A percentile compares a stretch with the other conserved stretches of the same genome.
phyloP scores from a whole-genome alignment of 2,888 invertebrate species.

The Melanargia galathea region DNA sequence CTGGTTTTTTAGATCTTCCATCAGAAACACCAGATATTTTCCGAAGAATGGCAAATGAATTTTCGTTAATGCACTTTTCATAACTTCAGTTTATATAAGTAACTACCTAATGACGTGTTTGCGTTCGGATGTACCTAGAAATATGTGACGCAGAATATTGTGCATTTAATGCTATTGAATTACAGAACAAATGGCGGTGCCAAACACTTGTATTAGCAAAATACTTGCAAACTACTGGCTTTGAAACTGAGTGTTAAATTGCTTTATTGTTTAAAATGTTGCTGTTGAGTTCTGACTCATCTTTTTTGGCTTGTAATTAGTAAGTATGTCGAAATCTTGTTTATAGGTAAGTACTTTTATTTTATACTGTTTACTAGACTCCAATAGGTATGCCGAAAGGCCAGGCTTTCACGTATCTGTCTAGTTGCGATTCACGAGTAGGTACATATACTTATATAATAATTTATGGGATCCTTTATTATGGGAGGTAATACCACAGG shows the following conservation, averaged over 20 bases:
- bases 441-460: no score
- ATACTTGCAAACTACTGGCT: conserved; percentile 34
- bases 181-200: conserved; percentile 21
- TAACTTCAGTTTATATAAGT: conserved; percentile 28
- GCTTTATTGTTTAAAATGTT: conserved; percentile 33
- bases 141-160: conserved; percentile 13
- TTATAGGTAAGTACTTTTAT: neutral
- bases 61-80: conserved; percentile 39
- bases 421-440: no score
- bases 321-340: conserved; percentile 19
- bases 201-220: conserved; percentile 42
- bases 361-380: no score
- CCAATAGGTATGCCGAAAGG: no score
- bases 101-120: neutral
- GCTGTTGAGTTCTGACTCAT: conserved; percentile 1
- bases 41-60: conserved; percentile 43
- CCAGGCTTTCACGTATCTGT: no score
- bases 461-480: no score
- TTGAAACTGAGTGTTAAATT: conserved; percentile 36
- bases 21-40: conserved; percentile 42
- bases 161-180: conserved; percentile 23
- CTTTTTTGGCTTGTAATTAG: neutral
- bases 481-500: neutral
- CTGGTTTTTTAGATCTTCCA: conserved; percentile 42
- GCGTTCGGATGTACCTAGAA: neutral